Percentiles rank a stretch among this genome's conserved stretches.
Evolutionary conservation across 1,140 invertebrate genomes (phyloP).

Genomic region (Choristoneura fumiferana): DNA sequence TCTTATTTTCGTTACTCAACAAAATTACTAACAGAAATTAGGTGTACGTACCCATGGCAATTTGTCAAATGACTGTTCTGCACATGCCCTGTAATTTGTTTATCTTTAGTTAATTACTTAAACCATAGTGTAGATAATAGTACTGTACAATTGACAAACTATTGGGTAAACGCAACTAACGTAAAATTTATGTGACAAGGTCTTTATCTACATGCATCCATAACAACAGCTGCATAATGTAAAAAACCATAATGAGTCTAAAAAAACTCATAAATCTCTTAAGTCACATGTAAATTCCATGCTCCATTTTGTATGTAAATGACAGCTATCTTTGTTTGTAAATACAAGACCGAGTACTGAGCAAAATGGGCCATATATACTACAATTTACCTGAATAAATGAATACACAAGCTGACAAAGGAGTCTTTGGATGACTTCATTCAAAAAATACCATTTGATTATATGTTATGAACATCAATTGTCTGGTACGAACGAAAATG

Average conservation of each 20-base stretch:
- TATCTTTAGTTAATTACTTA: too few relatives aligned
- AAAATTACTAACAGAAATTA: too few relatives aligned
- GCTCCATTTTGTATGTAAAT: slow-evolving; percentile 12
- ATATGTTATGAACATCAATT: slow-evolving; percentile 28
- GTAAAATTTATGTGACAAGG: not conserved
- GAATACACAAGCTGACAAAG: slow-evolving; percentile 9
- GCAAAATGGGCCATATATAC: slow-evolving; percentile 1
- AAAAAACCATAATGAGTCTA: not conserved
- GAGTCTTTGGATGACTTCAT: slow-evolving; percentile 4
- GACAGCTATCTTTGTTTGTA: slow-evolving; percentile 18
- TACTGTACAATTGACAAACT: too few relatives aligned
- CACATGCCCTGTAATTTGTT: not conserved
- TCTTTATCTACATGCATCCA: not conserved
- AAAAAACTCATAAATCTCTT: slow-evolving; percentile 7
- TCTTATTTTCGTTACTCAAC: too few relatives aligned
- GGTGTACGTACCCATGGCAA: too few relatives aligned
- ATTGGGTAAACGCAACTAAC: not conserved
- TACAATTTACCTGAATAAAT: slow-evolving; percentile 12
- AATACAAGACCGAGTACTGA: slow-evolving; percentile 2
- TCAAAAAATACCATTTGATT: slow-evolving; percentile 8
- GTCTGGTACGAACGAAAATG: slow-evolving; percentile 44
- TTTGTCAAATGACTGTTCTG: too few relatives aligned
- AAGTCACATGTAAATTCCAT: slow-evolving; percentile 8
- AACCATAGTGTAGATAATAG: too few relatives aligned
- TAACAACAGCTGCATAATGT: too few relatives aligned